Evolutionary conservation across 2,888 invertebrate species (phyloP).

Genomic region (Drosophila infuscata): DNA sequence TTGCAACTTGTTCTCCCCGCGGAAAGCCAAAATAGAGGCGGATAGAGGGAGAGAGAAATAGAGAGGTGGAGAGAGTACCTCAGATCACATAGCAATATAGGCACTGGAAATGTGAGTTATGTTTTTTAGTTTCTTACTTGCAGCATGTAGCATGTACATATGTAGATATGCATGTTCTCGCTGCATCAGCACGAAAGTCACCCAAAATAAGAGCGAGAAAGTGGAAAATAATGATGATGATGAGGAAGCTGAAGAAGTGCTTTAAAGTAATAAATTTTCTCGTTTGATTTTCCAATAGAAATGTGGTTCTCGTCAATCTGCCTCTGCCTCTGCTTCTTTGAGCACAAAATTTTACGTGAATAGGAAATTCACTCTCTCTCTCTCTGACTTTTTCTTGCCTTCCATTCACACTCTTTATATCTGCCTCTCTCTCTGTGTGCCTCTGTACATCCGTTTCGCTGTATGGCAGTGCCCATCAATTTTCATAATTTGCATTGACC

Average conservation of each 20-base stretch:
- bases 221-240: background rate
- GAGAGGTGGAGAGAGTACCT: background rate
- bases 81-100: conserved; percentile 1
- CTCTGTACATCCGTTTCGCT: background rate
- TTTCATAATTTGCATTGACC: conserved; percentile 50
- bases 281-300: background rate
- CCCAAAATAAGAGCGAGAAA: background rate
- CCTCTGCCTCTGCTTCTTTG: background rate
- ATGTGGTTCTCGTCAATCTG: background rate
- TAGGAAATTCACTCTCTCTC: background rate
- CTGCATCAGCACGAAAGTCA: conserved; percentile 24
- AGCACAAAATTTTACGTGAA: no score
- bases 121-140: conserved; percentile 12
- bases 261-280: background rate
- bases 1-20: background rate
- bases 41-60: conserved; percentile 1
- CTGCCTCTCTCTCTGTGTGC: background rate
- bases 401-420: background rate
- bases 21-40: background rate
- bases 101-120: conserved; percentile 36
- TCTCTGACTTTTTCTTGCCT: background rate
- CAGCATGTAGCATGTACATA: background rate
- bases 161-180: background rate
- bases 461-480: conserved; percentile 22
- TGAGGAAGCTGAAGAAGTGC: background rate